These are phyloP conservation scores for Hanleya hanleyi DNA, from an alignment of 2,888 invertebrate genomes.

Conservation along the genomic window DNA sequence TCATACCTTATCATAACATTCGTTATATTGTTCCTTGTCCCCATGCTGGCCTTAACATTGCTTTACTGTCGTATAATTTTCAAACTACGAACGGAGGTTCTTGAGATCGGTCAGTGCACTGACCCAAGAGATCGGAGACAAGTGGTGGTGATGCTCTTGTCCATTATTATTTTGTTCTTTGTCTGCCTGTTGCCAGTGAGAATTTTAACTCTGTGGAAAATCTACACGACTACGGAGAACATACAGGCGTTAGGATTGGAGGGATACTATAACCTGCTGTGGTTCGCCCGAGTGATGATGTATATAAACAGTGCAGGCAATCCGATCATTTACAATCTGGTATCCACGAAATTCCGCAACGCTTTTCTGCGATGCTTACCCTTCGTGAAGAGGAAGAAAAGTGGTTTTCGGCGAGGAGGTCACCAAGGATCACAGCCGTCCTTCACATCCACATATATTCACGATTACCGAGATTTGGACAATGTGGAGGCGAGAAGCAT, in stretches of 20 bases:
- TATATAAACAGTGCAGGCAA: conserved; percentile 66
- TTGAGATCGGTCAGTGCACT: background rate
- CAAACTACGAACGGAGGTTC: conserved; percentile 28
- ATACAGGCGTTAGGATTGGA: conserved; percentile 42
- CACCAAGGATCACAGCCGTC: background rate
- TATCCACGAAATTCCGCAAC: conserved; percentile 64
- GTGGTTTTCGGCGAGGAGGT: background rate
- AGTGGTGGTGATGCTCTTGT: conserved; percentile 44
- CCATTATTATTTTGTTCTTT: conserved; percentile 47
- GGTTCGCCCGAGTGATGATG: conserved; percentile 42
- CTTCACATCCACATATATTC: background rate
- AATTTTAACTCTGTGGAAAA: conserved; percentile 44
- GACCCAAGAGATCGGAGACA: conserved; percentile 19
- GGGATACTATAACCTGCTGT: conserved; percentile 40
- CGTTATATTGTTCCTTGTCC: conserved; percentile 40
- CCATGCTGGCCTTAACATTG: conserved; percentile 40
- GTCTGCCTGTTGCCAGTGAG: conserved; percentile 47
- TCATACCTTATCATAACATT: background rate
- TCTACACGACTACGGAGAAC: conserved; percentile 33
- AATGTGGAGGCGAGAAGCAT: background rate
- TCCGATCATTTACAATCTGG: conserved; percentile 50
- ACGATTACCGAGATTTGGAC: background rate
- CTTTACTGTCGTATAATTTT: conserved; percentile 45
- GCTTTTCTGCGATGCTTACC: conserved; percentile 26
- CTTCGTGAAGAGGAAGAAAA: background rate